A percentile compares a stretch with the other conserved stretches of the same genome.
Evolutionary conservation across 2,888 invertebrate genomes (phyloP).

Genomic region (Drosophila fungiperda): DNA sequence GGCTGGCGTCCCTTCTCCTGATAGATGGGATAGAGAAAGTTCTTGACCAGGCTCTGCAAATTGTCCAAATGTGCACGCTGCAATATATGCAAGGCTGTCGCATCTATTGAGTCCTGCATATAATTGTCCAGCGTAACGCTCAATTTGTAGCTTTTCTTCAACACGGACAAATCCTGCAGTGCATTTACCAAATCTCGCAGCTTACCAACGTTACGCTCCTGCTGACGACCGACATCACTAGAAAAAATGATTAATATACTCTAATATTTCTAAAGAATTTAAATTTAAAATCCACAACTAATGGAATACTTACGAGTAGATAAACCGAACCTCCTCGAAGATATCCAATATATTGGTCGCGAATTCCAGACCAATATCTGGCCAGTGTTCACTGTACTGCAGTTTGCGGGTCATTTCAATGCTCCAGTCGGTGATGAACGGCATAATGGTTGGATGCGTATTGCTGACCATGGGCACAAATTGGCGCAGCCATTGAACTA

Average conservation of each 20-base stretch:
- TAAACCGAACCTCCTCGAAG: constrained; percentile 82
- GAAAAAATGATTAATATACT: not conserved
- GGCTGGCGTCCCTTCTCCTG: constrained; percentile 83
- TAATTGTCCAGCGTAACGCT: constrained; percentile 84
- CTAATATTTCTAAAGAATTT: not conserved
- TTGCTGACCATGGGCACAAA: constrained; percentile 83
- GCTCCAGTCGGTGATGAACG: constrained; percentile 83
- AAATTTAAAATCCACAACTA: not conserved
- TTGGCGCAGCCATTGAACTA: constrained; percentile 84
- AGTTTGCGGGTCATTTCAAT: constrained; percentile 82
- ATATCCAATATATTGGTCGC: constrained; percentile 82
- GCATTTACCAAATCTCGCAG: constrained; percentile 81
- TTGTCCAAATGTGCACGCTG: constrained; percentile 83
- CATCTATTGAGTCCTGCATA: constrained; percentile 83
- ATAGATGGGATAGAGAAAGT: constrained; percentile 84
- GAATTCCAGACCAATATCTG: constrained; percentile 85
- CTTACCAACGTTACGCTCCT: constrained; percentile 82
- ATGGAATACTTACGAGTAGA: constrained; percentile 78
- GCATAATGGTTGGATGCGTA: constrained; percentile 83
- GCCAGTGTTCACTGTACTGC: constrained; percentile 84
- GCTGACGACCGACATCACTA: constrained; percentile 83
- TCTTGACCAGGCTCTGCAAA: constrained; percentile 81
- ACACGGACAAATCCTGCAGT: constrained; percentile 81
- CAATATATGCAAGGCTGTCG: constrained; percentile 83
- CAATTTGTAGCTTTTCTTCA: constrained; percentile 83